These are phyloP conservation scores for Leptobrachium ailaonicum DNA, from an alignment of 2,113 vertebrate species.

Conservation along the genomic window DNA sequence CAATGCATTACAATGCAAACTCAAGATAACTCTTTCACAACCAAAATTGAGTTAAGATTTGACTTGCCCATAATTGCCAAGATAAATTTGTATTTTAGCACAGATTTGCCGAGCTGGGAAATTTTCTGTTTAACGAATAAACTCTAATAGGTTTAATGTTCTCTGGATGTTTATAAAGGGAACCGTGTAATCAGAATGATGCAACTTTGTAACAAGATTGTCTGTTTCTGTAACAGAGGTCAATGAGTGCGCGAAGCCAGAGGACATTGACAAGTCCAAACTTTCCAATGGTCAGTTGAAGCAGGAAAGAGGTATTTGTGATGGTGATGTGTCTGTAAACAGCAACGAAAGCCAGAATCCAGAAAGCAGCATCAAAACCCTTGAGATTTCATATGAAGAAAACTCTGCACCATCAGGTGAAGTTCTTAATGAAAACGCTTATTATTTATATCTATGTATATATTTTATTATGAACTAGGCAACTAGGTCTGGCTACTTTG, in stretches of 20 bases:
- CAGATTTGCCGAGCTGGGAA: no score
- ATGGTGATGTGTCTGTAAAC: not conserved
- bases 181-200: not conserved
- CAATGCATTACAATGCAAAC: no score
- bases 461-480: no score
- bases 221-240: slow-evolving; percentile 54
- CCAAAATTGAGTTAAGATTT: no score
- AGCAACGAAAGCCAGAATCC: slow-evolving; percentile 20
- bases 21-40: no score
- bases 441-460: no score
- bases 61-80: no score
- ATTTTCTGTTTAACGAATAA: no score
- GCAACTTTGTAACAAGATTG: slow-evolving; percentile 27
- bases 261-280: not conserved
- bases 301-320: not conserved
- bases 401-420: slow-evolving; percentile 60
- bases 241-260: slow-evolving; percentile 28
- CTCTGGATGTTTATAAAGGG: no score
- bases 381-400: slow-evolving; percentile 53
- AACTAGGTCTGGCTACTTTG: no score
- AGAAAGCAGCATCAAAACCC: slow-evolving; percentile 26
- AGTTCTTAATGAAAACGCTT: not conserved
- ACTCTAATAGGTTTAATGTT: no score
- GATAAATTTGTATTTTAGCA: no score
- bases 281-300: slow-evolving; percentile 15